A percentile compares a stretch with the other conserved stretches of the same genome.
These are phyloP conservation scores for Hyperoplus lanceolatus DNA, from an alignment of 2,797 vertebrate species.

Conservation along the genomic window DNA sequence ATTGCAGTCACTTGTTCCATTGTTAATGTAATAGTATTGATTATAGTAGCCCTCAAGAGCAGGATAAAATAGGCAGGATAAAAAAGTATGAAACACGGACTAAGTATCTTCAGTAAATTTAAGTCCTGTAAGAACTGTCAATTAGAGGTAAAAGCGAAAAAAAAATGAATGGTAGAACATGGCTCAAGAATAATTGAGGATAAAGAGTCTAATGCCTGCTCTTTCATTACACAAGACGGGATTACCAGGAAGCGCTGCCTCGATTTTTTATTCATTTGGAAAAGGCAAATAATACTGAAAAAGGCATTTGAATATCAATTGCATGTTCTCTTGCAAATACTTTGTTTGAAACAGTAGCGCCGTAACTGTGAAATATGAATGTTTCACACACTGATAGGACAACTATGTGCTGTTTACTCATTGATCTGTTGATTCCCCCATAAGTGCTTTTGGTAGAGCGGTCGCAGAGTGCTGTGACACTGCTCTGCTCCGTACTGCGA, in stretches of 20 bases:
- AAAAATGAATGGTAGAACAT: slow-evolving; percentile 12
- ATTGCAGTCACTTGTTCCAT: background rate
- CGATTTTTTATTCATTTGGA: background rate
- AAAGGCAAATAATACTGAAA: background rate
- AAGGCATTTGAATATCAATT: background rate
- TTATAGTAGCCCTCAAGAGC: background rate
- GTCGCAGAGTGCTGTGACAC: slow-evolving; percentile 35
- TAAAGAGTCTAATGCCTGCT: background rate
- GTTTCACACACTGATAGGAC: slow-evolving; percentile 30
- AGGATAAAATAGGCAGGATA: background rate
- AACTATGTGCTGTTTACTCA: slow-evolving; percentile 36
- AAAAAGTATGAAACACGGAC: slow-evolving; percentile 7
- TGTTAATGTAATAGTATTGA: background rate
- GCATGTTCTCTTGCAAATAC: slow-evolving; percentile 3
- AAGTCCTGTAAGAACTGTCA: slow-evolving; percentile 11
- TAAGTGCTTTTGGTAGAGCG: slow-evolving; percentile 40
- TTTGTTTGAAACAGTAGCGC: slow-evolving; percentile 5
- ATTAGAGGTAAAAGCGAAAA: slow-evolving; percentile 14
- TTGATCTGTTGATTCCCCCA: slow-evolving; percentile 53
- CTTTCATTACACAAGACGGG: slow-evolving; percentile 2
- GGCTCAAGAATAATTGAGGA: background rate
- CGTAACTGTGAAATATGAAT: slow-evolving; percentile 11
- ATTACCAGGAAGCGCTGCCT: slow-evolving; percentile 8
- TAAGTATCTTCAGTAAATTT: background rate
- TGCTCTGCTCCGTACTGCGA: slow-evolving; percentile 47